Base-by-base conservation (phyloP, 2,113 vertebrate genomes). In the Chlamydotis undulata region DNA sequence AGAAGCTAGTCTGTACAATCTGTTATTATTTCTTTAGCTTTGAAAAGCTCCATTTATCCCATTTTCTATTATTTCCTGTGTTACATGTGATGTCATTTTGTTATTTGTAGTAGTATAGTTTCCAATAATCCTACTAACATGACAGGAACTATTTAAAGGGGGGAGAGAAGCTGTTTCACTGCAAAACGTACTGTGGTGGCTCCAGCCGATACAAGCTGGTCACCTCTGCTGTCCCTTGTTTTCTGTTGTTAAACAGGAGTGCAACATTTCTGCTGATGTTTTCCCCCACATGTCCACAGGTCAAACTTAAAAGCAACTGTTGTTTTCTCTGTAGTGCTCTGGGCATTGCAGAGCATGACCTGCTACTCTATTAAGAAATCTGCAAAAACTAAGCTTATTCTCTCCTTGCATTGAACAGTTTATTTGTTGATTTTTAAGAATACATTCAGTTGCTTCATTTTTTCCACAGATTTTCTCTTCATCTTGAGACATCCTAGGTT, bases 331-430 rank as follows among this genome's bases (percentile, higher is more conserved):
- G 7, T 50, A 52, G 64, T 56, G 49, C 57, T 83, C 55, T 59
- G 86, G 71, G 59, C 76, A 43, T 59, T 35, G 14, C 47, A 79
- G 78, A 64, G 50, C 71, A 23, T 10, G 71, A 87, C 88, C 67
- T 87, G 49, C 45, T 56, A 57, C 78, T 73, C 57, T n/a, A 69
- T 80, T 94, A 92, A 93, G 86, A 88, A 92, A 94, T 57, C 53
- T 76, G 33, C 37, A 88, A 88, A 92, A 89, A 5, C 13, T 14
- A 10, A 83, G 9, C 33, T 68, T 18, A 33, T 77, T 74, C 6
- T 53, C 33, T 83, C 15, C 31, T 56, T 13, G 1, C 22, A 5
- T 33, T 70, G 63, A 74, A 39, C 14, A 19, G 28, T n/a, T 74
- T 75, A 56, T 83, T 41, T 6, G 12, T 17, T 41, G 26, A 1